Evolutionary conservation across 92 coral and sea anemone species (phyloP), one percentile per base, ranked within the genome.

Genomic region (Porites evermanni): DNA sequence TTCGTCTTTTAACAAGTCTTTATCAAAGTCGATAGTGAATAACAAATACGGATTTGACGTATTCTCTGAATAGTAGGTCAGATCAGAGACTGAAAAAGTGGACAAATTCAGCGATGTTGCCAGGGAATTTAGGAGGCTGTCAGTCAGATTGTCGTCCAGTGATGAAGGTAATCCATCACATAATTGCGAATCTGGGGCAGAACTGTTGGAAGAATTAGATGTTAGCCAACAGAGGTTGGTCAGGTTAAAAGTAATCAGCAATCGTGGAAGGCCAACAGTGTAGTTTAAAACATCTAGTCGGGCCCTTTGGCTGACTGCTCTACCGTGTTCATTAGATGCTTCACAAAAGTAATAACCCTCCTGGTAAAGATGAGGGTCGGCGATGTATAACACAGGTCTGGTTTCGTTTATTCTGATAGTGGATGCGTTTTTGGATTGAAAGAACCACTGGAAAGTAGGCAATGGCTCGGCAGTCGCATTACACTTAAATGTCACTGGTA

Each of bases 381-480:
- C 70, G 26, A 87, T 81, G 32, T 81, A 86, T 76, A 92, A 67
- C 47, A 86, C 73, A 21, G 85, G 72, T 66, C 78, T 77, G 77
- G 89, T 89, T 71, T 81, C 67, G 60, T 89, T 89, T 9, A 70
- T 9, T 67, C 50, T 76, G 12, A 77, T 18, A 75, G 54, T 60
- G 17, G 86, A 54, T 61, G 80, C 72, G 61, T 81, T 78, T 12
- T 76, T 52, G 0, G 92, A 84, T 20, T 78, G 67, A 79, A 89
- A 92, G 82, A 76, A 92, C 95, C 95, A 92, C 47, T 77, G 84
- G 51, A 89, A 78, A 4, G n/a, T 74, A 52, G 95, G 95, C 50
- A 50, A 7, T 32, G 95, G 95, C 29, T 64, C 73, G 53, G 88
- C 95, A 13, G 95, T 92, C 18, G 85, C 89, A 61, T 92, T 92